Evolutionary conservation across 2,797 vertebrate species (phyloP), one percentile per base, ranked within the genome.

Genomic region (Eidolon dupreanum): DNA sequence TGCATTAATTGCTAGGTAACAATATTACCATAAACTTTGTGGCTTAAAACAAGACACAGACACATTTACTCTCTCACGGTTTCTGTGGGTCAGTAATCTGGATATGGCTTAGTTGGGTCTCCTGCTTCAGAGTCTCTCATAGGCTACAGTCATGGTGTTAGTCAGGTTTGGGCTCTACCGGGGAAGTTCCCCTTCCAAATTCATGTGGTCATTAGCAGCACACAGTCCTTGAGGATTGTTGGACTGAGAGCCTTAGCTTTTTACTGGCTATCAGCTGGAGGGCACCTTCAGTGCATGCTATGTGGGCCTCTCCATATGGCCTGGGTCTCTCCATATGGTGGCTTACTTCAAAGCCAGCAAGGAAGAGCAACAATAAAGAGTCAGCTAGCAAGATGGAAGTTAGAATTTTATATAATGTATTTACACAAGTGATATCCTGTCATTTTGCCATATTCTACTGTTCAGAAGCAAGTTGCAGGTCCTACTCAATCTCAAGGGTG

Each of bases 1-100:
- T 94, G 12, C 63, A 57, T 86, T 89, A 92, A 51, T 96, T 95
- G 86, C 86, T 95, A 83, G 82, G 43, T 78, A 96, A 96, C 70
- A 89, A 15, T 94, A 66, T 89, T 77, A 74, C 63, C 49, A 33
- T 81, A 91, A 92, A 89, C 13, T 49, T 83, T 57, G 46, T 86
- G 43, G 46, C 63, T 74, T 94, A 61, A 63, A 65, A 51, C 8
- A 61, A 81, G 77, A 84, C n/a, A 28, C 12, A 13, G 85, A 68
- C 28, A 24, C 12, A 16, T 41, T 63, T 70, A 68, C 51, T 55
- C 22, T 66, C 28, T 83, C 63, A 57, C 15, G 43, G 16, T 94
- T 81, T 51, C 74, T 65, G 0, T 68, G 43, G 17, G 43, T 59
- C 81, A 95, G 55, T 51, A 85, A 51, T 73, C 73, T 26, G 3